These are phyloP conservation scores for Himalopsyche tibetana DNA, from an alignment of 2,888 invertebrate species.

Conservation along the genomic window DNA sequence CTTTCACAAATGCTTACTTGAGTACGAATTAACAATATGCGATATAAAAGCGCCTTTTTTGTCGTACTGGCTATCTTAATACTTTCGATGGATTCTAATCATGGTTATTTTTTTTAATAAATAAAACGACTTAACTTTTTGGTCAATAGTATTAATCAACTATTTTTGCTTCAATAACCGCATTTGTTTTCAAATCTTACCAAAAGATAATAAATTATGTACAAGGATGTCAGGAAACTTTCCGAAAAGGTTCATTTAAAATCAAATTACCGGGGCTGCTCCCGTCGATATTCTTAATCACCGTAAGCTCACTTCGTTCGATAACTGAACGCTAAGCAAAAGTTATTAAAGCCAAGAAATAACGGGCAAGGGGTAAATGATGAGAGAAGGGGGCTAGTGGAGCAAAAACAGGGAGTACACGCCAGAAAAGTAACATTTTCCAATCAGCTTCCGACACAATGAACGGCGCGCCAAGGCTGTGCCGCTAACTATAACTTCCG, in stretches of 20 bases:
- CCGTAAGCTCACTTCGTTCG: slow-evolving; percentile 15
- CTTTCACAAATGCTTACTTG: too few species aligned
- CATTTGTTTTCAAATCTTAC: neutral
- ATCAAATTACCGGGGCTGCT: slow-evolving; percentile 13
- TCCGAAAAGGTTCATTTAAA: slow-evolving; percentile 1
- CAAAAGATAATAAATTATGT: neutral
- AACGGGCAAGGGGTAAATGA: slow-evolving; percentile 23
- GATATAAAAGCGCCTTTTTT: too few species aligned
- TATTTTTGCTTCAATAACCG: neutral
- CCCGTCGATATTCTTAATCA: slow-evolving; percentile 39
- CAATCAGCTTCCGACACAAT: slow-evolving; percentile 58
- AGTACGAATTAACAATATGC: too few species aligned
- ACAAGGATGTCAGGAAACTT: slow-evolving; percentile 22
- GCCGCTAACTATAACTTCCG: slow-evolving; percentile 48
- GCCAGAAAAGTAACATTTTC: slow-evolving; percentile 65
- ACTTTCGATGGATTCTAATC: too few species aligned
- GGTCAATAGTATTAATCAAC: neutral
- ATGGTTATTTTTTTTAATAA: too few species aligned
- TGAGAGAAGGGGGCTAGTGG: slow-evolving; percentile 51
- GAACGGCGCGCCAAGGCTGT: slow-evolving; percentile 46
- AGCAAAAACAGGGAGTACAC: slow-evolving; percentile 58
- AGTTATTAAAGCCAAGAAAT: slow-evolving; percentile 23
- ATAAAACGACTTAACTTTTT: too few species aligned
- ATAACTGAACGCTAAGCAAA: neutral
- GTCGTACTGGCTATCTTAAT: too few species aligned